Base-by-base conservation (phyloP, 1,140 invertebrate species). In the Ooceraea biroi region DNA sequence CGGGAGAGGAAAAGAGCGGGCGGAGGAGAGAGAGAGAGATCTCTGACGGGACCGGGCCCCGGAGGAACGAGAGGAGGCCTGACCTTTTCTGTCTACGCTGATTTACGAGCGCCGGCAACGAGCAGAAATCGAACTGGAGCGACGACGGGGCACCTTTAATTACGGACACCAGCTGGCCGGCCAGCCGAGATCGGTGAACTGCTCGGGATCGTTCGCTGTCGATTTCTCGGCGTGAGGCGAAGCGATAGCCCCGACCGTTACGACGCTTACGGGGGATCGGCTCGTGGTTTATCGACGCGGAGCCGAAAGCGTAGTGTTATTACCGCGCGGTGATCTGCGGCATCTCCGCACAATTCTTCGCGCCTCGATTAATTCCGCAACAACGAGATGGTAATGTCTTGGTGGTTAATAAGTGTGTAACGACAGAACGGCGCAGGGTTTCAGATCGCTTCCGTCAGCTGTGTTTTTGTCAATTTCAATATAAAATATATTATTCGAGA, bases 91-190 rank as follows among this genome's bases (percentile, higher is more conserved):
- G 88, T 88, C 88, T 71, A 30, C 86, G 84, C 69, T 89, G 88
- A 89, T 89, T 89, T 89, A 89, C 88, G 88, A 89, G 50, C 76
- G 68, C 77, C 57, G 84, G 30, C 77, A 77, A 83, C 86, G 69
- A 82, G 77, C 82, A 85, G 87, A 89, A 89, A 89, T 89, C 88
- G 87, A 89, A 89, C 77, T 87, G 84, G 88, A 84, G 85, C 87
- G 88, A 82, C 63, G 74, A 82, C 52, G 85, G 82, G 82, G 82
- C 87, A 88, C 55, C 82, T 84, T 89, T 89, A 89, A 89, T 89
- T 87, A 88, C 84, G 63, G 76, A 80, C 65, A 80, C 76, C 76
- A 80, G 65, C 50, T 80, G 76, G 76, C 22, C 57, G 65, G 36
- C 48, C 65, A 36, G 65, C 41, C 76, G 65, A 80, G 76, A 80